Base-by-base conservation (phyloP, 2,113 vertebrate species). In the Sebastes fasciatus region DNA sequence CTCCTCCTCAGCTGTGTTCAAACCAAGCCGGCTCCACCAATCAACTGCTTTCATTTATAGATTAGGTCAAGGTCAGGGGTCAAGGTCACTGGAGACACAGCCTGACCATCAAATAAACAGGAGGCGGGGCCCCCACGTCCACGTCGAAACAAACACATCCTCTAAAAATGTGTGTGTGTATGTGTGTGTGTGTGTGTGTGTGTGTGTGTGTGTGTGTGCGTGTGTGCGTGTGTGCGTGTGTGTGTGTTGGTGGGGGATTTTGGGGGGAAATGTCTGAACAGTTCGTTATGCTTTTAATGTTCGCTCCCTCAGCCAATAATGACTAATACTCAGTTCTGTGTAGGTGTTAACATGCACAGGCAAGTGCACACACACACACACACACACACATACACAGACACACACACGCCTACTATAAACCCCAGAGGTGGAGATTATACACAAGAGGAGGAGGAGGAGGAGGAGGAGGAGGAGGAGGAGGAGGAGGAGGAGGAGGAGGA, bases 271-370 rank as follows among this genome's bases (percentile, higher is more conserved):
- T 74, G 21, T 69, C 52, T 52, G 58, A 71, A 58, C n/a, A 51
- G 54, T 77, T 74, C 82, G 58, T 84, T 78, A 60, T 40, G 82
- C 21, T 74, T 75, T 82, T 7, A 78, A 58, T 0, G 72, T 66
- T 65, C 66, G 52, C 45, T 65, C 45, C 64, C n/a, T 70, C 34
- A 9, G 72, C 40, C 62, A 40, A 34, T 1, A 0, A 64, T 77
- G 68, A 82, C 51, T 71, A 21, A 65, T 70, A 46, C 12, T 62
- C 21, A 3, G 21, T 43, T 66, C 13, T 61, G 49, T 45, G 51
- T 8, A n/a, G 11, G 49, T 5, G 34, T 21, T 13, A 52, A 52
- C 12, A 2, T 2, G 4, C n/a, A 58, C 55, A 23, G 9, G 12
- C 60, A 62, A 7, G 9, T 3, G 7, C 58, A 14, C 23, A 11